Evolutionary conservation across 1,140 invertebrate species (phyloP), one percentile per base, ranked within the genome.

Genomic region (Rhopalosiphum maidis): DNA sequence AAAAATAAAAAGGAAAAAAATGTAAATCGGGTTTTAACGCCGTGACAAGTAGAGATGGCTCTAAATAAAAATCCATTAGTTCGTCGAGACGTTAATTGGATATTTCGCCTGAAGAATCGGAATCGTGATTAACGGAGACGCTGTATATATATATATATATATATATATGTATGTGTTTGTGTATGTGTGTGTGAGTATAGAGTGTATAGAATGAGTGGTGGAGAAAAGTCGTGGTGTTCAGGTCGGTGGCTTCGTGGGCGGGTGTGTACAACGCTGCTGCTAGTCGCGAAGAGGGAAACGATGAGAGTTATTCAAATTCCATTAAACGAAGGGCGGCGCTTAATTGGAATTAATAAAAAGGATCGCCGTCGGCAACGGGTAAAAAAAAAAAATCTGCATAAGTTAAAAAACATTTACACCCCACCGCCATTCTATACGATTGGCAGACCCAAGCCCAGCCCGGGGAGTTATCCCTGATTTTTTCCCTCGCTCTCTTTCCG

Each of bases 1-100:
- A 93, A 85, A 82, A 82, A 91, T 48, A 91, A 43, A 41, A n/a
- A 25, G n/a, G 18, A 83, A 92, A 83, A 86, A 93, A 93, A 93
- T 93, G 91, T 93, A 86, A 93, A 93, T 93, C 91, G 91, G 82
- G 82, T 93, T 93, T 93, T 93, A 93, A 93, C 82, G 91, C 77
- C 82, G 48, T 93, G 91, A 93, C 91, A 93, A 93, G 91, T 54
- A 93, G 48, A 85, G 46, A 86, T 37, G 91, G 91, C 46, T 86
- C 91, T 86, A 55, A 93, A 93, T 93, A 93, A 93, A 93, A 93
- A 93, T 93, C 91, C 91, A 93, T 93, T 93, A 93, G 91, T 93
- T 85, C 46, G 91, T 46, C 48, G 91, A 54, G 91, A 93, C 91
- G 91, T 93, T 93, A 93, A 93, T 93, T 93, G 91, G 91, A 93